phyloP scores from a whole-genome alignment of 2,797 vertebrate genomes.

The Gymnoscopelus microlampas region DNA sequence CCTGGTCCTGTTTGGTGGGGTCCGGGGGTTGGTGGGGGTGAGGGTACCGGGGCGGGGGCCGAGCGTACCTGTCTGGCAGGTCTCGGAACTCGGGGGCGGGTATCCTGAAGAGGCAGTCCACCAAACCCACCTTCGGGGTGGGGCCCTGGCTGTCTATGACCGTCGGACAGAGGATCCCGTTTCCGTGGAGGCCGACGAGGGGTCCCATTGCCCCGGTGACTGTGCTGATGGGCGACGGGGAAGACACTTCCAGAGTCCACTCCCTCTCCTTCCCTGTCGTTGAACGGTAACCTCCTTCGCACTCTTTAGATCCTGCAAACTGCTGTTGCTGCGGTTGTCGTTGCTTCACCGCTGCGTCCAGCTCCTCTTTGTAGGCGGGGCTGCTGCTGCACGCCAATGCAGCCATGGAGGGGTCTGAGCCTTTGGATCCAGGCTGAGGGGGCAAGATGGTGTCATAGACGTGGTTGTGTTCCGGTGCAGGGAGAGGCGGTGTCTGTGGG shows the following conservation, averaged over 20 bases:
- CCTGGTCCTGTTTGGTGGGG: conserved; percentile 87
- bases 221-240: conserved; percentile 88
- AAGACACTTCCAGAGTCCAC: conserved; percentile 90
- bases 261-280: conserved; percentile 91
- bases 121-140: conserved; percentile 85
- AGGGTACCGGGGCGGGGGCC: conserved; percentile 87
- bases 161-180: conserved; percentile 88
- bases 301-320: conserved; percentile 74
- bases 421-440: conserved; percentile 42
- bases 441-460: conserved; percentile 92
- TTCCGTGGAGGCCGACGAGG: conserved; percentile 84
- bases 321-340: conserved; percentile 63
- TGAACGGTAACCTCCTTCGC: conserved; percentile 85
- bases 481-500: conserved; percentile 87
- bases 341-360: conserved; percentile 77
- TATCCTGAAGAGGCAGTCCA: conserved; percentile 94
- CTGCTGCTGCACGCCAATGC: conserved; percentile 88
- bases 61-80: conserved; percentile 83
- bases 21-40: conserved; percentile 83
- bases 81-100: conserved; percentile 90
- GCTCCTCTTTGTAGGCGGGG: conserved; percentile 91
- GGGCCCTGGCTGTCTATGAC: conserved; percentile 87
- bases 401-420: conserved; percentile 56
- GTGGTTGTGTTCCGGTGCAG: conserved; percentile 77
- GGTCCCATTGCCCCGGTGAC: conserved; percentile 85